Conservation (phyloP, 2,888 invertebrate genomes). For the Ennomos quercinarius region DNA sequence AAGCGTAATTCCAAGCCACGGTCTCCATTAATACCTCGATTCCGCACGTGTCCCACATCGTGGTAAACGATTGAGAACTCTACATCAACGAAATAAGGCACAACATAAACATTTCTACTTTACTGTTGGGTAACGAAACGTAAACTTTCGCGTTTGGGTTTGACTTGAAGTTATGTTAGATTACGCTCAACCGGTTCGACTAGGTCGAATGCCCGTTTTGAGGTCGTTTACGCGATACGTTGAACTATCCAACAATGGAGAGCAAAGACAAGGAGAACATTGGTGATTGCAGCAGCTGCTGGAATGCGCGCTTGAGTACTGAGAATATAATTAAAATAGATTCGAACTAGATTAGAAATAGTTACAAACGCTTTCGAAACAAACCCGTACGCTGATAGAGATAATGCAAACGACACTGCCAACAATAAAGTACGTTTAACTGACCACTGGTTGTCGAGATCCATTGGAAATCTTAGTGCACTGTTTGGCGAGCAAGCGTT, state of each 20-base stretch:
- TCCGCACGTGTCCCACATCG: constrained; percentile 78
- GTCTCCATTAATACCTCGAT: constrained; percentile 84
- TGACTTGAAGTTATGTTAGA: constrained; percentile 78
- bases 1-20: constrained; percentile 62
- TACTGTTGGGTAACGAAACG: constrained; percentile 63
- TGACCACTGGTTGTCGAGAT: constrained; percentile 55
- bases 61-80: constrained; percentile 59
- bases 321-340: constrained; percentile 70
- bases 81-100: constrained; percentile 49
- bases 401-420: constrained; percentile 44
- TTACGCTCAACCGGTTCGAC: constrained; percentile 70
- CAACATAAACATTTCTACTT: constrained; percentile 40
- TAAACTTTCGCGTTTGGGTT: constrained; percentile 82
- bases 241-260: constrained; percentile 61
- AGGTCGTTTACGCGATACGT: constrained; percentile 79
- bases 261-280: constrained; percentile 56
- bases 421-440: constrained; percentile 50
- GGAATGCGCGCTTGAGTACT: constrained; percentile 55
- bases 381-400: constrained; percentile 43
- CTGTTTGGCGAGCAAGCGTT: constrained; percentile 50
- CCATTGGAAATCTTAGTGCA: constrained; percentile 31
- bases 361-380: constrained; percentile 69
- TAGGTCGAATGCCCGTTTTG: constrained; percentile 84
- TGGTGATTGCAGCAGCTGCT: constrained; percentile 41
- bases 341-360: constrained; percentile 71